Evolutionary conservation across 1,140 invertebrate genomes (phyloP).

Genomic region (Thaumetopoea pityocampa): DNA sequence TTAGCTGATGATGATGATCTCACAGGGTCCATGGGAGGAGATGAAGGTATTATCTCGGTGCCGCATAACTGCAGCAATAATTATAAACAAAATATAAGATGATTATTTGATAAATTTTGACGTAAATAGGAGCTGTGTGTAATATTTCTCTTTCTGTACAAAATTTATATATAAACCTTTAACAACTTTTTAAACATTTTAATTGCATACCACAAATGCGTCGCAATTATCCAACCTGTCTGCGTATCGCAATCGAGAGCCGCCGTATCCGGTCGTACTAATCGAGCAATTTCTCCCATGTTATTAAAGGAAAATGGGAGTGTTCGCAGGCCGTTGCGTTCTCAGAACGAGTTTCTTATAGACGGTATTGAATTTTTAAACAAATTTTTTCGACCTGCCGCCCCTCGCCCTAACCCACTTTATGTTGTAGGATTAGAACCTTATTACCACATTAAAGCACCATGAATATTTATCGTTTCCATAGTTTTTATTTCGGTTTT

Average conservation of each 20-base stretch:
- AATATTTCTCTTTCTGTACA: too few relatives aligned
- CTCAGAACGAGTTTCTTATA: slow-evolving; percentile 63
- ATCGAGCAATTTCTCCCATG: slow-evolving; percentile 68
- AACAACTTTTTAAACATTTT: too few relatives aligned
- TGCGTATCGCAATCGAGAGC: slow-evolving; percentile 42
- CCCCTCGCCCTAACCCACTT: slow-evolving; percentile 42
- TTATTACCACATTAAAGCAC: slow-evolving; percentile 53
- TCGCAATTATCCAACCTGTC: slow-evolving; percentile 27
- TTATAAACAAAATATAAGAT: too few relatives aligned
- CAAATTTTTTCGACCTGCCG: slow-evolving; percentile 57
- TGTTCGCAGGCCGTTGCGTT: slow-evolving; percentile 65
- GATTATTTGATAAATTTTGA: too few relatives aligned
- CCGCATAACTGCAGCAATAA: too few relatives aligned
- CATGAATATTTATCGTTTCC: slow-evolving; percentile 35
- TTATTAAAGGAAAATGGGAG: slow-evolving; percentile 69
- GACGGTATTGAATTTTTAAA: slow-evolving; percentile 63
- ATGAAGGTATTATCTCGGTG: too few relatives aligned
- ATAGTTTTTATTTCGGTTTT: slow-evolving; percentile 12
- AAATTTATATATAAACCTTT: too few relatives aligned
- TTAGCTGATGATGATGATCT: too few relatives aligned
- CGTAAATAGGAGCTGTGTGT: too few relatives aligned
- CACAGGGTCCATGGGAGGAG: too few relatives aligned
- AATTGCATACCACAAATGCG: too few relatives aligned
- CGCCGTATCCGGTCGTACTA: slow-evolving; percentile 51
- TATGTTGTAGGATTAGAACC: slow-evolving; percentile 57